phyloP scores from a whole-genome alignment of 2,797 vertebrate genomes.

The Muscicapa striata region DNA sequence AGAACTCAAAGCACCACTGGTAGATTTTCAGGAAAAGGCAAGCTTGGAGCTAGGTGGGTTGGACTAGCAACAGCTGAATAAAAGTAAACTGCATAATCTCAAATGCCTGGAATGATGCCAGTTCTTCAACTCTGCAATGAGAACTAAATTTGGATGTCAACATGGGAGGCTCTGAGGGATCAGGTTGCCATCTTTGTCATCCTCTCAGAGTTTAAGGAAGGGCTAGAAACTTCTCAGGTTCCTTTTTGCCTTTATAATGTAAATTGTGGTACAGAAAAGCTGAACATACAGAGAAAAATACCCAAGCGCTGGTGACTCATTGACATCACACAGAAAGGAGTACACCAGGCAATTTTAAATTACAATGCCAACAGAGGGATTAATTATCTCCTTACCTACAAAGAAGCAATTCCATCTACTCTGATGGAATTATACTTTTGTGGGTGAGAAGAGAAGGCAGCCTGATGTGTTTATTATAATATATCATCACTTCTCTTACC shows the following conservation, averaged over 20 bases:
- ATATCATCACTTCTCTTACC: slow-evolving; percentile 36
- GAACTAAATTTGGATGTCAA: slow-evolving; percentile 4
- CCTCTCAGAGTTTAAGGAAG: slow-evolving; percentile 3
- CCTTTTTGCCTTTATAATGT: slow-evolving; percentile 1
- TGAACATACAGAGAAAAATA: neutral
- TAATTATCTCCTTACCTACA: slow-evolving; percentile 18
- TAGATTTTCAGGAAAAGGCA: neutral
- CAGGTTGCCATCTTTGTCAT: slow-evolving; percentile 16
- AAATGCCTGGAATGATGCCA: neutral
- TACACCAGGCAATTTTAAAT: neutral
- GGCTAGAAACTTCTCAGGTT: slow-evolving; percentile 13
- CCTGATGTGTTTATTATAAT: slow-evolving; percentile 14
- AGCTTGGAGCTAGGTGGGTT: neutral
- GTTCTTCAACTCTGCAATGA: neutral
- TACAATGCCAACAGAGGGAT: neutral
- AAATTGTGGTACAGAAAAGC: neutral
- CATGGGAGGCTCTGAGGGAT: neutral
- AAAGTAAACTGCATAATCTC: neutral
- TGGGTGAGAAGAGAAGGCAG: neutral
- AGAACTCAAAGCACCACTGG: neutral
- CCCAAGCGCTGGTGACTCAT: neutral
- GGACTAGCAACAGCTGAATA: neutral
- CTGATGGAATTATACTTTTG: slow-evolving; percentile 16
- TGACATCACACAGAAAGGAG: neutral
- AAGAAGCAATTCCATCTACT: slow-evolving; percentile 3